Percentiles rank a stretch among this genome's conserved stretches.
These are phyloP conservation scores for Talpa occidentalis DNA, from an alignment of 2,113 vertebrate species.

Conservation along the genomic window DNA sequence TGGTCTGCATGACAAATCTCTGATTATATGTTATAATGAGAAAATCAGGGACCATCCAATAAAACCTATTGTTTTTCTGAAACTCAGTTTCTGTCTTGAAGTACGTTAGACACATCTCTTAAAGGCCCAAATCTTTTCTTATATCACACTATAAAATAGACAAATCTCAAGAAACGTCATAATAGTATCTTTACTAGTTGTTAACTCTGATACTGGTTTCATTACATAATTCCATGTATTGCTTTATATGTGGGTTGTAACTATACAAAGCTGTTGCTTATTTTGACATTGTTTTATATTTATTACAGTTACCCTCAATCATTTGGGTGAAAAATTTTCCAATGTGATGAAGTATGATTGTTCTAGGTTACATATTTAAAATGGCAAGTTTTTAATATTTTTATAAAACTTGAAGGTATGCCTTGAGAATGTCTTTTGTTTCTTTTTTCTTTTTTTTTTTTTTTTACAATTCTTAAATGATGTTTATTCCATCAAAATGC, in stretches of 20 bases:
- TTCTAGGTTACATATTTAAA: not conserved
- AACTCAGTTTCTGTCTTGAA: not conserved
- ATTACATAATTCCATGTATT: not conserved
- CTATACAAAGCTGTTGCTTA: not conserved
- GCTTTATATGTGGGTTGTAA: not conserved
- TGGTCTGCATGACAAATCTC: not conserved
- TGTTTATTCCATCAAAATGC: not conserved
- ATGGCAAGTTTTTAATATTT: not conserved
- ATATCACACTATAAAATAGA: slow-evolving; percentile 27
- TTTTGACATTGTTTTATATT: not conserved
- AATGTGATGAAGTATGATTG: not conserved
- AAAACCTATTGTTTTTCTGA: not conserved
- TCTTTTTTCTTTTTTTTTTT: no score
- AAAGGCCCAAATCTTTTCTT: slow-evolving; percentile 22
- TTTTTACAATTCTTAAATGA: no score
- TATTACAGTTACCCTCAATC: not conserved
- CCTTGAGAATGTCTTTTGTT: not conserved
- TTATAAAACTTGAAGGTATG: not conserved
- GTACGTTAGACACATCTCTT: not conserved
- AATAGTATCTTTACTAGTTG: not conserved
- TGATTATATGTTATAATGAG: not conserved
- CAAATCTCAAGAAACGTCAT: not conserved
- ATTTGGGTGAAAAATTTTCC: not conserved
- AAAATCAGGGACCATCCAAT: not conserved
- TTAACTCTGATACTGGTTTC: not conserved